Percentiles rank a stretch among this genome's conserved stretches.
Evolutionary conservation across 2,113 vertebrate genomes (phyloP).

Genomic region (Catharus minimus): DNA sequence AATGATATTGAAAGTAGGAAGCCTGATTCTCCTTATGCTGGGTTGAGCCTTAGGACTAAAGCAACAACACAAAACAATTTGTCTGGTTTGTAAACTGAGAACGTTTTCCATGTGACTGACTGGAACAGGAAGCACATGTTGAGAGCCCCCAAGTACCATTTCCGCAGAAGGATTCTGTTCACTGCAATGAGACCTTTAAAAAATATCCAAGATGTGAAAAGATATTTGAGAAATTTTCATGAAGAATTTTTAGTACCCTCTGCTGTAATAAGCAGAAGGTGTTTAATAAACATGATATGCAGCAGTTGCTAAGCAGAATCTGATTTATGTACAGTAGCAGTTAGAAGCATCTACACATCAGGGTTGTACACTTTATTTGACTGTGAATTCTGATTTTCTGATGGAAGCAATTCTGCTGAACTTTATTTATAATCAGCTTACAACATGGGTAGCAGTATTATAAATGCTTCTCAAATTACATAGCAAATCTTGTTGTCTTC

Average conservation of each 20-base stretch:
- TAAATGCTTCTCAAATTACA: conserved; percentile 71
- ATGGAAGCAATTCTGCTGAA: conserved; percentile 70
- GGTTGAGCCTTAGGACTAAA: neutral
- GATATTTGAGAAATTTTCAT: conserved; percentile 49
- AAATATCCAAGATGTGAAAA: conserved; percentile 55
- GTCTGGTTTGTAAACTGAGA: conserved; percentile 51
- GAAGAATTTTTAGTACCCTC: conserved; percentile 53
- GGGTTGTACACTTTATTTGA: conserved; percentile 71
- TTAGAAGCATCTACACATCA: conserved; percentile 51
- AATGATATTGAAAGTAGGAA: conserved; percentile 2
- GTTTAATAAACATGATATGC: conserved; percentile 77
- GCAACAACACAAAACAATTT: conserved; percentile 22
- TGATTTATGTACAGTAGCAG: conserved; percentile 68
- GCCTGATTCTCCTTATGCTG: conserved; percentile 29
- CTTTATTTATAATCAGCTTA: conserved; percentile 77
- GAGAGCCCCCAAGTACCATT: conserved; percentile 40
- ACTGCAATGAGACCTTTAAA: conserved; percentile 51
- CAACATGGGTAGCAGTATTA: conserved; percentile 27
- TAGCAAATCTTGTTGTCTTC: conserved; percentile 70
- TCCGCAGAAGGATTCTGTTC: conserved; percentile 46
- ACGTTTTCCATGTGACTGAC: conserved; percentile 56
- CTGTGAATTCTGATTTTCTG: conserved; percentile 71
- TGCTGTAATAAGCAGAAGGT: conserved; percentile 70
- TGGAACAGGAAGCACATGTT: conserved; percentile 58
- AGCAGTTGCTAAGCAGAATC: conserved; percentile 72